phyloP scores from a whole-genome alignment of 1,140 invertebrate species.

The Mactra quadrangularis region DNA sequence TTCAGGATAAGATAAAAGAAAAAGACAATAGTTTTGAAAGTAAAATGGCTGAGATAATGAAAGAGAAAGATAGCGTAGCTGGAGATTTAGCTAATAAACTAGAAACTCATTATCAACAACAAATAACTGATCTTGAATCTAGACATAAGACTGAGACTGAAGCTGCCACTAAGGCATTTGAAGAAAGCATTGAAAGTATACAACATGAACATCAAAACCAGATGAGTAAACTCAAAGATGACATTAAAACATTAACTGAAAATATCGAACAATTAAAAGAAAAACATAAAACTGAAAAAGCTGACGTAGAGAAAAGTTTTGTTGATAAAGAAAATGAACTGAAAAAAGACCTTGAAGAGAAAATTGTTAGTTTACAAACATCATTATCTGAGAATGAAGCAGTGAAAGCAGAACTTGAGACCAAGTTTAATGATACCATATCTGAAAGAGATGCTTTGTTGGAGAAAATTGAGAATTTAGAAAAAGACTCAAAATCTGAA shows the following conservation, averaged over 20 bases:
- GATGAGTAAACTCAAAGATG: slow-evolving; percentile 14
- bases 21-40: slow-evolving; percentile 76
- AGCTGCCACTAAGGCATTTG: slow-evolving; percentile 59
- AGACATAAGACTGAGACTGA: slow-evolving; percentile 63
- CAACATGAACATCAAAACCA: slow-evolving; percentile 30
- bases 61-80: slow-evolving; percentile 72
- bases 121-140: slow-evolving; percentile 68
- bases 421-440: background rate
- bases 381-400: background rate
- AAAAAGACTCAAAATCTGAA: slow-evolving; percentile 31
- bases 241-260: slow-evolving; percentile 36
- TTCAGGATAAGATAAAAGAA: slow-evolving; percentile 77
- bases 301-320: background rate
- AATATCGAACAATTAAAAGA: slow-evolving; percentile 27
- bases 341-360: background rate
- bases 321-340: slow-evolving; percentile 19
- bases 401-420: slow-evolving; percentile 52
- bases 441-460: slow-evolving; percentile 16
- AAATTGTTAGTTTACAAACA: background rate
- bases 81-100: slow-evolving; percentile 70
- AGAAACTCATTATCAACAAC: slow-evolving; percentile 70
- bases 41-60: slow-evolving; percentile 68
- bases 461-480: slow-evolving; percentile 26
- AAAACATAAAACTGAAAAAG: slow-evolving; percentile 49
- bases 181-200: slow-evolving; percentile 54